These are phyloP conservation scores for Lithodes maja DNA, from an alignment of 2,888 invertebrate genomes.

Conservation along the genomic window DNA sequence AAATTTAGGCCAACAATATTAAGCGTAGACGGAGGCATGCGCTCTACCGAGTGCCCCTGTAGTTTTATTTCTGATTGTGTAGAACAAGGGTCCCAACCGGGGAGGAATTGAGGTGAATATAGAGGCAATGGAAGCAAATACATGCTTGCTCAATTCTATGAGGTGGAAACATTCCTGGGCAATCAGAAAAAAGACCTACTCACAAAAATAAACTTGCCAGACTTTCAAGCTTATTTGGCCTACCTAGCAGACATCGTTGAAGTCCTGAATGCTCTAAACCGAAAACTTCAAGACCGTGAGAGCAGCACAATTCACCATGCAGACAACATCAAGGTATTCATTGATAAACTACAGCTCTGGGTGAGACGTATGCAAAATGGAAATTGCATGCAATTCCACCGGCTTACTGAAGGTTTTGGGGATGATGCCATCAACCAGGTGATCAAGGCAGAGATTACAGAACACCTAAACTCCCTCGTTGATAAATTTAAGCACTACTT, in stretches of 20 bases:
- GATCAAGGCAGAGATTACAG: background rate
- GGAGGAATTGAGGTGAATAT: too few relatives aligned
- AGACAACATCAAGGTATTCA: background rate
- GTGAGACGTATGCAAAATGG: background rate
- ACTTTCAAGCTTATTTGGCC: background rate
- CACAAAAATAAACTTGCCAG: background rate
- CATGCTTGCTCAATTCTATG: background rate
- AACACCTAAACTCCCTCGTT: constrained; percentile 16
- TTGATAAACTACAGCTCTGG: background rate
- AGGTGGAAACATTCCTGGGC: background rate
- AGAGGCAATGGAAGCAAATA: background rate
- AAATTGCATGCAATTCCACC: background rate
- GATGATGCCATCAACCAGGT: background rate
- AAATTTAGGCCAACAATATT: too few relatives aligned
- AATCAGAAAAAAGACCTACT: background rate
- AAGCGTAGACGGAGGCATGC: too few relatives aligned
- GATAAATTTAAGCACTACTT: background rate
- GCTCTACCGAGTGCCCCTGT: too few relatives aligned
- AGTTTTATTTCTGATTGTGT: too few relatives aligned
- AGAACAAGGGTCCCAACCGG: too few relatives aligned
- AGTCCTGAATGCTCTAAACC: background rate
- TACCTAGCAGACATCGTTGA: background rate
- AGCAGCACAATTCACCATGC: background rate
- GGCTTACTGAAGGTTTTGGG: background rate
- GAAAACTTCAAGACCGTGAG: background rate